Base-by-base conservation (phyloP, 2,888 invertebrate genomes). In the Alloplasta piceator region DNA sequence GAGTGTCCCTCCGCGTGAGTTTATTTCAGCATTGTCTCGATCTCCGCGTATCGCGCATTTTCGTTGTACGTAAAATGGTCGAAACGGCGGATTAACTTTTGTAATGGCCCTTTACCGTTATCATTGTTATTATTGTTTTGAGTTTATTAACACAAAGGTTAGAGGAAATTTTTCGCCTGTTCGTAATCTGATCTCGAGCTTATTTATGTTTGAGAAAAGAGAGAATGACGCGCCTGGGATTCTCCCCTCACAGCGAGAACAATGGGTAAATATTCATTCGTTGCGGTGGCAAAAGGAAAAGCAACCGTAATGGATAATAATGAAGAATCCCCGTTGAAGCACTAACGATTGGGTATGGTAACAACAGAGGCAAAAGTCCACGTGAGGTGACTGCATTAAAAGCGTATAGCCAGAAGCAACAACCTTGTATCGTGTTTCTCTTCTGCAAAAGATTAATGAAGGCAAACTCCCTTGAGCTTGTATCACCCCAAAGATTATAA, bases 371-470 rank as follows among this genome's bases (percentile, higher is more conserved):
- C 14, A 9, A 60, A 39, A 41, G 12, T 60, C 12, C 39, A 43
- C 43, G 61, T 52, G 52, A 61, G 43, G n/a, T 61, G 43, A 61
- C 16, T 38, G 38, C 16, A 14, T 38, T 41, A 16, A 61, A 61
- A n/a, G 41, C 26, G 26, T 26, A 26, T 26, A 26, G 26, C 26
- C 43, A 14, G 61, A 43, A 43, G 38, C 58, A 12, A 26, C 6
- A 58, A 6, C 6, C 14, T 6, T 58, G 36, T n/a, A 43, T 14
- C 61, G 43, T 43, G 43, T 16, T 43, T 12, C 5, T 38, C 14
- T 14, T n/a, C 16, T 41, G 26, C 3, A 26, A 26, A 61, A 41
- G 61, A 61, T 61, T 61, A 61, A 61, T 61, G 61, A 61, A 52
- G 52, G 12, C 52, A 14, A 14, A 14, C 14, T 52, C 52, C 14